Conservation (phyloP, 2,113 vertebrate genomes). For the Oreotrochilus melanogaster region DNA sequence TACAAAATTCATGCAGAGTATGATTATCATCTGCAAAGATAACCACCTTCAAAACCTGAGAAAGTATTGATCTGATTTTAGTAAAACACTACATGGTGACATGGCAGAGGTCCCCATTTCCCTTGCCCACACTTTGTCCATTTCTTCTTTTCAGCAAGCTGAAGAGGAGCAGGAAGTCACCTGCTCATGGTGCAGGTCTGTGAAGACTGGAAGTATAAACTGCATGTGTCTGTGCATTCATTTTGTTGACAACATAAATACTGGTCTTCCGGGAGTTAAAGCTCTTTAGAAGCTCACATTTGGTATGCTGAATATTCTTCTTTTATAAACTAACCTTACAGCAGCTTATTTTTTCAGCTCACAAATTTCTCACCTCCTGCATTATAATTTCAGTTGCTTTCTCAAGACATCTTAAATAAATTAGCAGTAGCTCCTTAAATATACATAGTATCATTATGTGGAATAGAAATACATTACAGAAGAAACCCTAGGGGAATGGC, state of each 20-base stretch:
- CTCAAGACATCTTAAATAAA: not conserved
- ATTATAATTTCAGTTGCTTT: not conserved
- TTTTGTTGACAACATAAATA: not conserved
- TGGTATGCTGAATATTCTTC: not conserved
- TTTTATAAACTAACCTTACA: not conserved
- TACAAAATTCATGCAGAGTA: not conserved
- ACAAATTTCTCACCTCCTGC: not conserved
- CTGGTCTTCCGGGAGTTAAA: not conserved
- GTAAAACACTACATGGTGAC: fast-evolving
- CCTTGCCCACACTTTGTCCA: not conserved
- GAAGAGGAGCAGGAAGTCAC: not conserved
- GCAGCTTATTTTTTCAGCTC: not conserved
- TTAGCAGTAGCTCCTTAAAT: not conserved
- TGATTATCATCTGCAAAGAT: not conserved
- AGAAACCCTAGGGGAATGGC: not conserved
- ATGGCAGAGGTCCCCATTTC: not conserved
- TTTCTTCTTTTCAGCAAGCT: too few relatives aligned
- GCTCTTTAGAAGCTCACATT: not conserved
- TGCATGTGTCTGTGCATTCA: not conserved
- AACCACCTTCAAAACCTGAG: not conserved
- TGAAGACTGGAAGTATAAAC: not conserved
- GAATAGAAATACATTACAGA: not conserved
- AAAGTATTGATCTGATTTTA: not conserved
- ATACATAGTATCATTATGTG: not conserved
- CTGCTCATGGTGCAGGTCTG: not conserved